These are phyloP conservation scores for Onthophagus taurus DNA, from an alignment of 1,140 invertebrate species.

Conservation along the genomic window DNA sequence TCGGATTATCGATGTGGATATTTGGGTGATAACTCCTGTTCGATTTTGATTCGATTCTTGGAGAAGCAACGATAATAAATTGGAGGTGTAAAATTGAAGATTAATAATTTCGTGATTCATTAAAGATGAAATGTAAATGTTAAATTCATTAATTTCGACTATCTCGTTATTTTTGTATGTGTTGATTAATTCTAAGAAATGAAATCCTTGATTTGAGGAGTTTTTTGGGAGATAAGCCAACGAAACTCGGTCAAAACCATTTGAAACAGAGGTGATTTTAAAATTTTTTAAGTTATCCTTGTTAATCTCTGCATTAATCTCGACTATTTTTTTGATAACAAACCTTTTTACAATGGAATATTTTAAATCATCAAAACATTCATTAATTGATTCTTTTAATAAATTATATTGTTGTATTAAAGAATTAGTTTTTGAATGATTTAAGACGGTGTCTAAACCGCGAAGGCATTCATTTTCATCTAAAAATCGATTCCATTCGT, in stretches of 20 bases:
- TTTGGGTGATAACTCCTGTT: constrained; percentile 53
- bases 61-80: constrained; percentile 65
- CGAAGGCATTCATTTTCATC: constrained; percentile 60
- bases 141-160: neutral
- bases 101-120: constrained; percentile 46
- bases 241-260: constrained; percentile 19
- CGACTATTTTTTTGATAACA: constrained; percentile 35
- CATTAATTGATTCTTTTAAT: constrained; percentile 55
- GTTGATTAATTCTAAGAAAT: constrained; percentile 36
- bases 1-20: constrained; percentile 45
- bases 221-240: constrained; percentile 12
- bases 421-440: constrained; percentile 66
- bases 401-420: constrained; percentile 72
- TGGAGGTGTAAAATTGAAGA: constrained; percentile 73
- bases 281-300: constrained; percentile 20
- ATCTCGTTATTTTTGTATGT: neutral
- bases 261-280: constrained; percentile 3
- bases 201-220: constrained; percentile 20
- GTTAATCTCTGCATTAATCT: constrained; percentile 10
- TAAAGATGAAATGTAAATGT: neutral
- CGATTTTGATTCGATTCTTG: constrained; percentile 45
- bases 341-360: constrained; percentile 47
- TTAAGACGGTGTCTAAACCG: constrained; percentile 61
- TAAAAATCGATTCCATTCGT: constrained; percentile 73
- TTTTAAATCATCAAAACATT: constrained; percentile 62